These are phyloP conservation scores for Zonitis immaculata DNA, from an alignment of 2,888 invertebrate genomes.

Conservation along the genomic window DNA sequence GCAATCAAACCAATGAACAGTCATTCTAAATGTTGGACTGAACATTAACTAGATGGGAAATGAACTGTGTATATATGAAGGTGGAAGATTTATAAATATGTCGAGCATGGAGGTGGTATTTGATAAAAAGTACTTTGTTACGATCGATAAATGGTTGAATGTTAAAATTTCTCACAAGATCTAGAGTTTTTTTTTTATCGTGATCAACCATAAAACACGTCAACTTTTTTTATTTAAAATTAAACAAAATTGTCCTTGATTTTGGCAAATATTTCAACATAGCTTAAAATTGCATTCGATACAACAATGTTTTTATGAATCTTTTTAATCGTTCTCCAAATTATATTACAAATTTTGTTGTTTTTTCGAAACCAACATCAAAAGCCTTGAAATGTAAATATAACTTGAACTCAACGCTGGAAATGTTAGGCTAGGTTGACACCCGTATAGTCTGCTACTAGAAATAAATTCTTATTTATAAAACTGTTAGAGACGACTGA, in stretches of 20 bases:
- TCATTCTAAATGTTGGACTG: background rate
- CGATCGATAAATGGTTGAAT: background rate
- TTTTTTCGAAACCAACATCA: background rate
- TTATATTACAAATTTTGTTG: no score
- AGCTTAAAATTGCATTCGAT: background rate
- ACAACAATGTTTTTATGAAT: no score
- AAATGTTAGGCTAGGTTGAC: slow-evolving; percentile 46
- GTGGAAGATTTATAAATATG: background rate
- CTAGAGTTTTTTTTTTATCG: background rate
- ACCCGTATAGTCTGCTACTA: slow-evolving; percentile 25
- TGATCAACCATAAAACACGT: background rate
- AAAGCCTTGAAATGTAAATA: slow-evolving; percentile 30
- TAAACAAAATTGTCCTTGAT: background rate
- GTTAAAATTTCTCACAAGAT: background rate
- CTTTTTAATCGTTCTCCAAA: no score
- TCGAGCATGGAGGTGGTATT: background rate
- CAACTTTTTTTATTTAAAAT: background rate
- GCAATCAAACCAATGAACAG: background rate
- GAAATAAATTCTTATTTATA: slow-evolving; percentile 40
- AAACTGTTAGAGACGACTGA: slow-evolving; percentile 24
- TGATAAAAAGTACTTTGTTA: background rate
- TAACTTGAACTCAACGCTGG: slow-evolving; percentile 42
- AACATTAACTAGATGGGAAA: background rate
- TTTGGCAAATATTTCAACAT: background rate
- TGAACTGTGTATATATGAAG: background rate